Evolutionary conservation across 1,140 invertebrate species (phyloP).

Genomic region (Panagrolaimus sp.): DNA sequence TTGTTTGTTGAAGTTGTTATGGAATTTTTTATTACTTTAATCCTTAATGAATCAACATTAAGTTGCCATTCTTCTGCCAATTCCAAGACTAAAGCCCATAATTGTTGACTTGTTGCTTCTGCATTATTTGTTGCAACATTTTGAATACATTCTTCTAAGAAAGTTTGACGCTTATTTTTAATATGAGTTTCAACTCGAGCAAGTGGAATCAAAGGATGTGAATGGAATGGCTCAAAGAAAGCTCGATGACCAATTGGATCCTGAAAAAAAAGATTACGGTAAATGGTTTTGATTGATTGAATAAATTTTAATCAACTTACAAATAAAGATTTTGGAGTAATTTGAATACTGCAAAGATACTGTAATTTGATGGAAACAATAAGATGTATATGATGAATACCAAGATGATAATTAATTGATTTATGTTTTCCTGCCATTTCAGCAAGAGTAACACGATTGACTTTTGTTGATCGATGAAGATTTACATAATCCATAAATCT

Average conservation of each 20-base stretch:
- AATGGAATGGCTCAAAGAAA: conserved; percentile 37
- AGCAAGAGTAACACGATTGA: conserved; percentile 23
- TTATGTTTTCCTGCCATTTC: conserved; percentile 34
- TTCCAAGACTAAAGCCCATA: conserved; percentile 32
- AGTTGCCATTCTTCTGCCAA: conserved; percentile 38
- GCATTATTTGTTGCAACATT: conserved; percentile 19
- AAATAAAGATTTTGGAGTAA: conserved; percentile 10
- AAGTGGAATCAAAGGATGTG: conserved; percentile 40
- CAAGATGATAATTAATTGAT: conserved; percentile 44
- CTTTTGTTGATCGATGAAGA: background rate
- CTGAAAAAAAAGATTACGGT: no score
- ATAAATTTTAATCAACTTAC: no score
- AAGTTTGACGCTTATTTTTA: conserved; percentile 27
- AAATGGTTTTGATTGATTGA: no score
- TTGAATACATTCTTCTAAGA: conserved; percentile 37
- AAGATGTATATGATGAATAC: conserved; percentile 39
- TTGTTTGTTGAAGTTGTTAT: no score
- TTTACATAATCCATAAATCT: background rate
- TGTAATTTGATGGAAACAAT: conserved; percentile 29
- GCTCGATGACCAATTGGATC: conserved; percentile 31
- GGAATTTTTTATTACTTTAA: conserved; percentile 38
- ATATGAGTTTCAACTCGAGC: conserved; percentile 35
- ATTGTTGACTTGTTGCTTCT: conserved; percentile 21
- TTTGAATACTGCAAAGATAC: conserved; percentile 23
- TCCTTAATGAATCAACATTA: conserved; percentile 31